Conservation (phyloP, 2,888 invertebrate genomes). For the Epicampocera succincta region DNA sequence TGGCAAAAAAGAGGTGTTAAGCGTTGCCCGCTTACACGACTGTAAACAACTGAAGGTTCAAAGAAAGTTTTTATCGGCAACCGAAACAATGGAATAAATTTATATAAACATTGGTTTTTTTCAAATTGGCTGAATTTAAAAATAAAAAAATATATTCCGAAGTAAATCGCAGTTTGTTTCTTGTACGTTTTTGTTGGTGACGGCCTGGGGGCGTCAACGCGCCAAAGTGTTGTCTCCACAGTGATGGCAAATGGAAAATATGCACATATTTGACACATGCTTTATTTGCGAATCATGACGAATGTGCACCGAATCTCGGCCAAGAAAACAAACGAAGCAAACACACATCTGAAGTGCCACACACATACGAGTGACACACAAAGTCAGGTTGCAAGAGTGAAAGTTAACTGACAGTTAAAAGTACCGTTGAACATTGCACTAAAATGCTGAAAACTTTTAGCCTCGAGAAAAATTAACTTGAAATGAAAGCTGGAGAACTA, state of each 20-base stretch:
- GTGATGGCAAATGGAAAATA: conserved; percentile 8
- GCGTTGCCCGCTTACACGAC: conserved; percentile 29
- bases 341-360: neutral
- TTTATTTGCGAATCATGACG: conserved; percentile 38
- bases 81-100: conserved; percentile 24
- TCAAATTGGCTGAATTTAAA: conserved; percentile 29
- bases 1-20: conserved; percentile 43
- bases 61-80: neutral
- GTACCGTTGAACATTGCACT: conserved; percentile 25
- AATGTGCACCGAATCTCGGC: neutral
- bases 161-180: conserved; percentile 38
- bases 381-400: neutral
- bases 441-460: conserved; percentile 27
- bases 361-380: conserved; percentile 16
- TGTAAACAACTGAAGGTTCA: conserved; percentile 30
- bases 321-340: conserved; percentile 7
- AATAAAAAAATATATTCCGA: conserved; percentile 16
- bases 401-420: conserved; percentile 17
- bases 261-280: conserved; percentile 19
- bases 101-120: conserved; percentile 38
- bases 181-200: conserved; percentile 10
- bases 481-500: conserved; percentile 13
- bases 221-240: conserved; percentile 40
- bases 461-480: conserved; percentile 19
- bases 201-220: conserved; percentile 42